Evolutionary conservation across 1,140 invertebrate species (phyloP).

Genomic region (Littorina saxatilis): DNA sequence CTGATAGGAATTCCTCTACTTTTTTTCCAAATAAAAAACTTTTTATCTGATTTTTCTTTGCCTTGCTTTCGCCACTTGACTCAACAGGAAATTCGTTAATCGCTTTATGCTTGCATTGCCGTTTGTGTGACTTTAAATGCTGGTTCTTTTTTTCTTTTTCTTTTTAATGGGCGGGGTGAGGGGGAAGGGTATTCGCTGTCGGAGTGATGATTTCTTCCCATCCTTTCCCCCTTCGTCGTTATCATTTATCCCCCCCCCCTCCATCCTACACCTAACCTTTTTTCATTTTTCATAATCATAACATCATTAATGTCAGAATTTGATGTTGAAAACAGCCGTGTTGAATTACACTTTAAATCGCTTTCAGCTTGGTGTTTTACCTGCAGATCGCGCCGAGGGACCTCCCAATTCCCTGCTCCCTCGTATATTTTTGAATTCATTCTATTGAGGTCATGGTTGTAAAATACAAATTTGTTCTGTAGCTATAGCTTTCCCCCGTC

Average conservation of each 20-base stretch:
- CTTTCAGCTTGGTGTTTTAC: no score
- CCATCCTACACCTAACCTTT: neutral
- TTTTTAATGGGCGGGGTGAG: neutral
- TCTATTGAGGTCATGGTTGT: no score
- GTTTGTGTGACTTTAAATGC: neutral
- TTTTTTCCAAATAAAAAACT: neutral
- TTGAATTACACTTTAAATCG: no score
- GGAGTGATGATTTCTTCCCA: neutral
- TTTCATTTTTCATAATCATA: neutral
- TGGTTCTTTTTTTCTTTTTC: neutral
- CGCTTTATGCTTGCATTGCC: neutral
- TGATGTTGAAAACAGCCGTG: no score
- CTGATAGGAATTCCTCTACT: neutral
- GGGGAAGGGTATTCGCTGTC: no score
- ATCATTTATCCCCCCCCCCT: neutral
- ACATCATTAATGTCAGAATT: no score
- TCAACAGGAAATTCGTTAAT: slow-evolving; percentile 9
- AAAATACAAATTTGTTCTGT: no score
- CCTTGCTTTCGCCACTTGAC: neutral
- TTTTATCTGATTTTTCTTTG: neutral
- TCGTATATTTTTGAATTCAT: no score
- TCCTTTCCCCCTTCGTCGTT: neutral
- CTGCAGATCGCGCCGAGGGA: no score
- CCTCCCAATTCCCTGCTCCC: no score
- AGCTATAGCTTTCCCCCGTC: no score